Evolutionary conservation across 2,113 vertebrate species (phyloP).

Genomic region (Vulpes ferrilata): DNA sequence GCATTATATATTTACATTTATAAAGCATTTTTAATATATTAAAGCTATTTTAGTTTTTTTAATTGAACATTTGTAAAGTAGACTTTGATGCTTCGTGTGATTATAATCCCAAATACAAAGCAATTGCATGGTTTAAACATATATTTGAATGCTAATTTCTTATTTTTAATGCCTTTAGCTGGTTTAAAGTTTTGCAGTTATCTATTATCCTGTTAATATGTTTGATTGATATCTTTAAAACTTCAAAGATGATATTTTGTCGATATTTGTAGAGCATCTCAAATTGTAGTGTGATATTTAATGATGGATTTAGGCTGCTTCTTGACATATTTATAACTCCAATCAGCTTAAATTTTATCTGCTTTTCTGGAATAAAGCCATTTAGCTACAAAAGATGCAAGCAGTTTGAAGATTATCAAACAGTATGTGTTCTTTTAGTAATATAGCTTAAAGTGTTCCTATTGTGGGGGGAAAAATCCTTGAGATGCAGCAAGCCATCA

Average conservation of each 20-base stretch:
- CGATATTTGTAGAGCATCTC: constrained; percentile 68
- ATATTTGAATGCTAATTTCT: neutral
- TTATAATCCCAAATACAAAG: neutral
- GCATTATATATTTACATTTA: neutral
- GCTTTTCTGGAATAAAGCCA: constrained; percentile 59
- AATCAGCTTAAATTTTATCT: constrained; percentile 75
- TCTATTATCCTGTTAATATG: constrained; percentile 46
- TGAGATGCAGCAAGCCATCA: neutral
- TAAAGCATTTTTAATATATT: neutral
- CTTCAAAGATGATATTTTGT: constrained; percentile 72
- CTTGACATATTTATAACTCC: constrained; percentile 69
- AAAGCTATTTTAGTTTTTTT: constrained; percentile 15
- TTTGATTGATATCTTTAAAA: constrained; percentile 67
- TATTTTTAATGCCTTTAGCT: constrained; percentile 44
- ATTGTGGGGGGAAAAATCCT: constrained; percentile 3
- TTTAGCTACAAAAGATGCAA: constrained; percentile 70
- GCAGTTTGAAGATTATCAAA: constrained; percentile 37
- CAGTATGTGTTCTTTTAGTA: constrained; percentile 49
- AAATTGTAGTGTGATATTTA: constrained; percentile 72
- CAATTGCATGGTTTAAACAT: neutral
- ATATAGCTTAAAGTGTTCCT: constrained; percentile 26
- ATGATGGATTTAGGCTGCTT: constrained; percentile 72
- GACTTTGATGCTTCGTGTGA: neutral
- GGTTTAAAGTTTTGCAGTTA: constrained; percentile 40
- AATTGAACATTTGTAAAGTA: constrained; percentile 31